Evolutionary conservation across 2,113 vertebrate species (phyloP).

Genomic region (Otolemur garnettii): DNA sequence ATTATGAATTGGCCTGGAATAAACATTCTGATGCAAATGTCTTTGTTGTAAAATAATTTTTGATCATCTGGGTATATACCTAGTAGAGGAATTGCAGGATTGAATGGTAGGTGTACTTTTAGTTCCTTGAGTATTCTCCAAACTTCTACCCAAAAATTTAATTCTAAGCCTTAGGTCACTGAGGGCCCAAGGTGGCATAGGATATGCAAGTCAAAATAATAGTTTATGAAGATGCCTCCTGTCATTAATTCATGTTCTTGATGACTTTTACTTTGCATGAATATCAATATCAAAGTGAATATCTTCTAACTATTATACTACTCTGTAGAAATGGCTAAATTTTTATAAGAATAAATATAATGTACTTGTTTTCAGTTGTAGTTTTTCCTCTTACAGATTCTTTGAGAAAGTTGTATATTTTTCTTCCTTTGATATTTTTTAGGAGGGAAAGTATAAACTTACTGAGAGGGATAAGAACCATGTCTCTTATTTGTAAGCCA

Average conservation of each 20-base stretch:
- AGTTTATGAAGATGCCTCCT: background rate
- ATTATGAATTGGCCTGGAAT: too few species aligned
- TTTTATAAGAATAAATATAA: constrained; percentile 17
- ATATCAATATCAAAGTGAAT: constrained; percentile 34
- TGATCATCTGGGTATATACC: too few species aligned
- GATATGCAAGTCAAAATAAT: constrained; percentile 7
- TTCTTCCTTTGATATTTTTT: constrained; percentile 24
- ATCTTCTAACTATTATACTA: constrained; percentile 42
- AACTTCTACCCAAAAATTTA: background rate
- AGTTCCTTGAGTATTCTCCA: too few species aligned
- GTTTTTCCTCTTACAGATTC: background rate
- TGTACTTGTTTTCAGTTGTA: constrained; percentile 14
- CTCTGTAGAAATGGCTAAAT: background rate
- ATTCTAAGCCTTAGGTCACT: background rate
- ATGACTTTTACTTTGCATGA: constrained; percentile 15
- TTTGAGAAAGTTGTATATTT: background rate
- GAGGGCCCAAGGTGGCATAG: background rate
- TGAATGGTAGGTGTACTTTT: too few species aligned
- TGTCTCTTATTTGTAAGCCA: background rate
- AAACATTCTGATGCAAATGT: too few species aligned
- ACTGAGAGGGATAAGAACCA: background rate
- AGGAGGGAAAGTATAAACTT: constrained; percentile 35
- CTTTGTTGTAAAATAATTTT: too few species aligned
- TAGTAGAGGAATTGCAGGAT: too few species aligned
- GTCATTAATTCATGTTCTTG: constrained; percentile 28